Conservation (phyloP, 2,888 invertebrate species). For the Thymelicus acteon region DNA sequence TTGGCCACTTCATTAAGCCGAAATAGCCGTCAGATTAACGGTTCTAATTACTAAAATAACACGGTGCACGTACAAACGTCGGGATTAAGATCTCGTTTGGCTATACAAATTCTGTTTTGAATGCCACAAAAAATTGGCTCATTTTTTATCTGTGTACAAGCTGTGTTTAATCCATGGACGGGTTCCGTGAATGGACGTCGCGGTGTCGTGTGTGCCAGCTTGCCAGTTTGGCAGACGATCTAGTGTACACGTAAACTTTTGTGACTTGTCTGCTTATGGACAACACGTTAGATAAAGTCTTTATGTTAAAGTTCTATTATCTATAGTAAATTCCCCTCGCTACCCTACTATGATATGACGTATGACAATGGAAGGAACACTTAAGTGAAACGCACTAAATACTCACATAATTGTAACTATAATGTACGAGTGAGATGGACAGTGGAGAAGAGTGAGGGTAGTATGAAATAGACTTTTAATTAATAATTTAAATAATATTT, state of each 20-base stretch:
- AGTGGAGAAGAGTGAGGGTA: too few species aligned
- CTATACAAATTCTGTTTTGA: constrained; percentile 29
- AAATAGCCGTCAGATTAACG: constrained; percentile 1
- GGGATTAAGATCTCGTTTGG: constrained; percentile 32
- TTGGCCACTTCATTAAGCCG: constrained; percentile 6
- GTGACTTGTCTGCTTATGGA: too few species aligned
- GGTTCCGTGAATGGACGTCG: constrained; percentile 14
- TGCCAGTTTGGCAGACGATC: constrained; percentile 18
- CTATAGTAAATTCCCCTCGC: too few species aligned
- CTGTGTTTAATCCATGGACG: constrained; percentile 31
- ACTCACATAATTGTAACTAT: too few species aligned
- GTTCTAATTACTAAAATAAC: constrained; percentile 12
- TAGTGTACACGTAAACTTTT: background rate
- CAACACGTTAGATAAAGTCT: too few species aligned
- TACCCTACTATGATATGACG: too few species aligned
- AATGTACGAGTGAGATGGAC: too few species aligned
- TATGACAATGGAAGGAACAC: too few species aligned
- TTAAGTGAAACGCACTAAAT: too few species aligned
- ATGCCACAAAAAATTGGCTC: constrained; percentile 31
- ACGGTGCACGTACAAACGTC: constrained; percentile 14
- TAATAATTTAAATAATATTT: too few species aligned
- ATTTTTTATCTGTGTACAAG: constrained; percentile 21
- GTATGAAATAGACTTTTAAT: too few species aligned
- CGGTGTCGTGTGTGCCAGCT: constrained; percentile 34
- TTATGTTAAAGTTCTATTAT: too few species aligned